Base-by-base conservation (phyloP, 2,113 vertebrate species). In the Rousettus leschenaultii region DNA sequence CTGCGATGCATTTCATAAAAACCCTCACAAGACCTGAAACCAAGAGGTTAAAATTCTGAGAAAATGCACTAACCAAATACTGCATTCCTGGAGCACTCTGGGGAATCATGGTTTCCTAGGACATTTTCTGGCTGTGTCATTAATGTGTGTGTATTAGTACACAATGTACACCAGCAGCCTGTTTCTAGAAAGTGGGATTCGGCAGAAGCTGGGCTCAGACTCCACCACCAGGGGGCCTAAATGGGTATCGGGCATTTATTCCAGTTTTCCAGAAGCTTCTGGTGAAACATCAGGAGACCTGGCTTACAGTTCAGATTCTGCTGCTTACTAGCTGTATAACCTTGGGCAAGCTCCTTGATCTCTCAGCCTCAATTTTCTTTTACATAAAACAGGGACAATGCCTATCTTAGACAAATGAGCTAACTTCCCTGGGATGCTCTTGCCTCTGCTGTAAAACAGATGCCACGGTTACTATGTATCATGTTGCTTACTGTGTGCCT, bases 51-150 rank as follows among this genome's bases (percentile, higher is more conserved):
- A 92, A 65, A 78, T 74, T 93, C 68, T 7, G 38, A 94, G 94
- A 91, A 96, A 96, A 95, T 45, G 82, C 68, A 95, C 90, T 92
- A 97, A 95, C 87, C 74, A 68, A 84, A 95, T 28, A 55, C 45
- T 95, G 74, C 38, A 57, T 80, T 92, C 33, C 19, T 43, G 35
- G 40, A 75, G 66, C 35, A 61, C 71, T 91, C 80, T 38, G 59
- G 84, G 91, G 93, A 94, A 40, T 63, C 13, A 2, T 7, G 57
- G 63, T 15, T 96, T 92, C 63, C 87, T 48, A 21, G 61, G 78
- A 83, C 53, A 71, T 28, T 89, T 68, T 91, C 71, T 65, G 28
- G 35, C 65, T 87, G 68, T 6, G 12, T 83, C 26, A 55, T 53
- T 89, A 85, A 40, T n/a, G 53, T n/a, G 70, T 18, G 38, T 68